Evolutionary conservation across 2,113 vertebrate genomes (phyloP).

Genomic region (Otus sunia): DNA sequence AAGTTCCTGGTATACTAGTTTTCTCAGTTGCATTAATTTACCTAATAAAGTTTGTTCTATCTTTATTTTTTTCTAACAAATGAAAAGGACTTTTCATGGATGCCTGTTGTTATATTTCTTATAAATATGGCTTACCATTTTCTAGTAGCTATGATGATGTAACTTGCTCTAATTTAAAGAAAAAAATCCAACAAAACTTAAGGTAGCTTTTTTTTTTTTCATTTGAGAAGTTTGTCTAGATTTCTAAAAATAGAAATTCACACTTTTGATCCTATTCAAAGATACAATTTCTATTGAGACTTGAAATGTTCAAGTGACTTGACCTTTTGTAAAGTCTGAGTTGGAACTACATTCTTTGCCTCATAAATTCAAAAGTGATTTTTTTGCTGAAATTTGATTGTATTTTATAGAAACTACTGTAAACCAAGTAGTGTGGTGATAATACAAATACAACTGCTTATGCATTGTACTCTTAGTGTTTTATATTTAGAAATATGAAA

Average conservation of each 20-base stretch:
- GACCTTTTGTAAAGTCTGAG: neutral
- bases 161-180: neutral
- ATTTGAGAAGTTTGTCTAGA: neutral
- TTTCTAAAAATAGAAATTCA: neutral
- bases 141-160: neutral
- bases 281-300: neutral
- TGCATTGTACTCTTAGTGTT: neutral
- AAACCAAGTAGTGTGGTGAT: neutral
- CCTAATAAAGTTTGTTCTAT: neutral
- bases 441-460: neutral
- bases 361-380: neutral
- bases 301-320: neutral
- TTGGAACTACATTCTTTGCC: neutral
- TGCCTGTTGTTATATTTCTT: neutral
- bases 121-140: neutral
- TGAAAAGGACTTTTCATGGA: neutral
- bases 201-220: neutral
- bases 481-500: neutral
- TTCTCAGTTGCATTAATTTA: neutral
- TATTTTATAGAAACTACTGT: neutral
- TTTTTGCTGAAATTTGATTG: rapidly evolving
- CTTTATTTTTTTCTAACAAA: neutral
- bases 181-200: neutral
- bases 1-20: neutral
- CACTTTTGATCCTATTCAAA: neutral